Percentiles rank a stretch among this genome's conserved stretches.
Evolutionary conservation across 2,797 vertebrate genomes (phyloP).

Genomic region (Xenopus petersii): DNA sequence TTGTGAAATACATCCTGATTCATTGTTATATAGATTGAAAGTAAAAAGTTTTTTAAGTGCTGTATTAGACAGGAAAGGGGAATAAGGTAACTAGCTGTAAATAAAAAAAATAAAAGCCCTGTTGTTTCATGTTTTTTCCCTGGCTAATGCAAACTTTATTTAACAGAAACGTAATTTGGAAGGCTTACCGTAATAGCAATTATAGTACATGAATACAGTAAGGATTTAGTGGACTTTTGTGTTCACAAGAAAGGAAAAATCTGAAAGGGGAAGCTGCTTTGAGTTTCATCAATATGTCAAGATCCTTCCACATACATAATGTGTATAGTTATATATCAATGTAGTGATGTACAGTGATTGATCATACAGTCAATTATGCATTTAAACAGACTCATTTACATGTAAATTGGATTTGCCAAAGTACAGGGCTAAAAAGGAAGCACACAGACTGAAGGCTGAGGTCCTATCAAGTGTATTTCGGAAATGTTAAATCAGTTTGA

Average conservation of each 20-base stretch:
- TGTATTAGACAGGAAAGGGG: too few species aligned
- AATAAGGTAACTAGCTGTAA: too few species aligned
- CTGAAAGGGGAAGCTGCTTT: background rate
- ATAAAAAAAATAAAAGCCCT: too few species aligned
- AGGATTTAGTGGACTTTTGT: background rate
- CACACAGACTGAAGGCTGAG: background rate
- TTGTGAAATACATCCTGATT: too few species aligned
- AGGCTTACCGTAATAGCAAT: too few species aligned
- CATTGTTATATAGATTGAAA: too few species aligned
- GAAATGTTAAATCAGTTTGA: background rate
- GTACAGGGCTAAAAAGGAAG: constrained; percentile 2
- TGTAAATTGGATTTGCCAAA: constrained; percentile 31
- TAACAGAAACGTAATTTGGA: too few species aligned
- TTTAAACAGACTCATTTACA: constrained; percentile 29
- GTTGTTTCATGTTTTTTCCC: too few species aligned
- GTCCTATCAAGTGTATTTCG: background rate
- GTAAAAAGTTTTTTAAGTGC: too few species aligned
- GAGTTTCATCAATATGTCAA: constrained; percentile 7
- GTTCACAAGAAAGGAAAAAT: background rate
- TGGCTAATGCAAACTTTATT: too few species aligned
- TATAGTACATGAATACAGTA: too few species aligned
- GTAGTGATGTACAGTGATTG: constrained; percentile 22
- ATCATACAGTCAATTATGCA: constrained; percentile 17
- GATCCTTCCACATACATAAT: constrained; percentile 1
- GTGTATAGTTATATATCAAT: constrained; percentile 12